Evolutionary conservation across 2,797 vertebrate species (phyloP).

Genomic region (Trachops cirrhosus): DNA sequence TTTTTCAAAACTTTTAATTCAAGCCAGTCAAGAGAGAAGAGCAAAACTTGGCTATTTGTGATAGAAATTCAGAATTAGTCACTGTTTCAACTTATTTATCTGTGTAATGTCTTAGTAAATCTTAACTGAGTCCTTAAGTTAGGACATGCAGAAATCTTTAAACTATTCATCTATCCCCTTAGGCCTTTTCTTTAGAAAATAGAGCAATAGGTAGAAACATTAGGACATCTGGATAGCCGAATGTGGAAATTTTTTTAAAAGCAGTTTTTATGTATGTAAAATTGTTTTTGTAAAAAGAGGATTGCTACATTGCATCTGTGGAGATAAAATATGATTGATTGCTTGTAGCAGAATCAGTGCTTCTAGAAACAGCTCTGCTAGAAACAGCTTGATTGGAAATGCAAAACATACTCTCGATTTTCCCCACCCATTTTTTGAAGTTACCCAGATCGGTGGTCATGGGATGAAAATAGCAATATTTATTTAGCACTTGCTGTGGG

Average conservation of each 20-base stretch:
- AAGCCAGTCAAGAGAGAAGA: neutral
- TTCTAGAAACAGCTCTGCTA: conserved; percentile 12
- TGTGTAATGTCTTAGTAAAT: neutral
- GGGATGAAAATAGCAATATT: neutral
- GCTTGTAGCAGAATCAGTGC: neutral
- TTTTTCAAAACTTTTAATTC: neutral
- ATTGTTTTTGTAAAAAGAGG: neutral
- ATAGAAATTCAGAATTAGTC: conserved; percentile 22
- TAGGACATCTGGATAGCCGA: neutral
- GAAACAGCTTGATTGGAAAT: neutral
- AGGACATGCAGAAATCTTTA: neutral
- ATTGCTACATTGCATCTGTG: neutral
- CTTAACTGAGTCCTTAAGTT: neutral
- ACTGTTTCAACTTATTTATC: neutral
- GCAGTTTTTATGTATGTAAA: neutral
- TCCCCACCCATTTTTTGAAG: neutral
- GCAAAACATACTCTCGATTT: neutral
- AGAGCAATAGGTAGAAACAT: neutral
- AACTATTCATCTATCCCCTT: neutral
- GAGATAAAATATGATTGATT: conserved; percentile 14
- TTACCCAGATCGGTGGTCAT: neutral
- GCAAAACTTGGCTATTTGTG: neutral
- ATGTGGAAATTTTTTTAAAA: neutral
- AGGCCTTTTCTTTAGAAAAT: neutral
- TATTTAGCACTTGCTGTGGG: neutral